phyloP scores from a whole-genome alignment of 2,797 vertebrate genomes.

The Loriculus beryllinus region DNA sequence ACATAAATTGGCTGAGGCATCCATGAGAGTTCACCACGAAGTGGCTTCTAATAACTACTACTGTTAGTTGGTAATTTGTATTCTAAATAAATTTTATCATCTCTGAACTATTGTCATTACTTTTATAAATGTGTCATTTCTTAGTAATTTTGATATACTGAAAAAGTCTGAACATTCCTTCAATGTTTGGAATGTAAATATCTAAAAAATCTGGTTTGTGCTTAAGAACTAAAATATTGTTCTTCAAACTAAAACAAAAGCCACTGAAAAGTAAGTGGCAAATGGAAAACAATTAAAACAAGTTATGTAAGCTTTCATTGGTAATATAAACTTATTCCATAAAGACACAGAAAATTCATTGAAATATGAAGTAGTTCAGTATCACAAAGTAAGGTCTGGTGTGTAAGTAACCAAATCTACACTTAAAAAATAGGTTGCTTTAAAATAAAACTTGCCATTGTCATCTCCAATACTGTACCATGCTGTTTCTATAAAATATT shows the following conservation, averaged over 20 bases:
- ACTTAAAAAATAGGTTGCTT: neutral
- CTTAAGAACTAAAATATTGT: neutral
- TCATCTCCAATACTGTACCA: neutral
- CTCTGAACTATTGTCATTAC: neutral
- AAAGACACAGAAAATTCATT: neutral
- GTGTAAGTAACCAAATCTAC: neutral
- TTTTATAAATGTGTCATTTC: neutral
- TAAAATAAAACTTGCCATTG: neutral
- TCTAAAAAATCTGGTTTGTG: neutral
- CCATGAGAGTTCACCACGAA: neutral
- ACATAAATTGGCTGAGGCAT: neutral
- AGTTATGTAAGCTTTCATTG: neutral
- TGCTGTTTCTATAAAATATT: neutral
- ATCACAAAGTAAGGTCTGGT: neutral
- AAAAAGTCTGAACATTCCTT: neutral
- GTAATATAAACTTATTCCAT: neutral
- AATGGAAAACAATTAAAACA: neutral
- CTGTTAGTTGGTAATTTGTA: neutral
- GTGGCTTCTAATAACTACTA: neutral
- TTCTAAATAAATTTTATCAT: neutral
- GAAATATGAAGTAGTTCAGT: neutral
- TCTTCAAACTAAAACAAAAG: neutral
- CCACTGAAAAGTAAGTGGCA: neutral
- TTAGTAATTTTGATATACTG: neutral
- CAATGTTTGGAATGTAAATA: neutral